These are phyloP conservation scores for Chrysochloris asiatica DNA, from an alignment of 2,113 vertebrate genomes.

Conservation along the genomic window DNA sequence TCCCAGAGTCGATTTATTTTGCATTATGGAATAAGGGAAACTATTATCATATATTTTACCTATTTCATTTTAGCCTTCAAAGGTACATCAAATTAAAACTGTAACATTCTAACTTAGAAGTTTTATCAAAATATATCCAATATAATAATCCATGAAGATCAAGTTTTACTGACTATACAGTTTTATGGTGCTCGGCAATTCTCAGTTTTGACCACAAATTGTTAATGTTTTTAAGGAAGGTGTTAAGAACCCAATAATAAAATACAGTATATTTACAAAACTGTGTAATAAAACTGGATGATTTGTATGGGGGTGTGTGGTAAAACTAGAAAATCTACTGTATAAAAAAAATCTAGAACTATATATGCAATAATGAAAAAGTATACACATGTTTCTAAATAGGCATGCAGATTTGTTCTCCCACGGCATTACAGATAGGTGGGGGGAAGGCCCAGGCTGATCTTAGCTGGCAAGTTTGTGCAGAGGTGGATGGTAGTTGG, in stretches of 20 bases:
- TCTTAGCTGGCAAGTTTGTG: not conserved
- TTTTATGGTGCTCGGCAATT: conserved; percentile 15
- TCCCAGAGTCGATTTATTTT: conserved; percentile 48
- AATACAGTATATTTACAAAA: not conserved
- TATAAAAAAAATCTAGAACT: conserved; percentile 43
- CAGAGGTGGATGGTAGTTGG: not conserved
- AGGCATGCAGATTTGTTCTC: not conserved
- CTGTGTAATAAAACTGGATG: conserved; percentile 32
- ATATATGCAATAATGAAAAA: conserved; percentile 31
- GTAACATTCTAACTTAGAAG: not conserved
- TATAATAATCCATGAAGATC: conserved; percentile 14
- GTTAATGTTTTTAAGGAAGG: conserved; percentile 50
- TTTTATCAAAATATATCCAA: not conserved
- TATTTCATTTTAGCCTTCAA: conserved; percentile 55
- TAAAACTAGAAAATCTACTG: conserved; percentile 50
- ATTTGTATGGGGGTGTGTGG: not conserved
- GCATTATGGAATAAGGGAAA: not conserved
- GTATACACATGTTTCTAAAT: conserved; percentile 26
- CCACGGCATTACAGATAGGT: not conserved
- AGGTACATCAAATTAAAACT: conserved; percentile 27
- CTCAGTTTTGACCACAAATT: not conserved
- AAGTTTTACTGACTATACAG: not conserved
- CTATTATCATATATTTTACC: not conserved
- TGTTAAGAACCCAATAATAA: conserved; percentile 6
- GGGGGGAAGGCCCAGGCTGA: not conserved